Percentiles rank a stretch among this genome's conserved stretches.
Conservation (phyloP, 2,888 invertebrate genomes). For the Drosophila testacea region DNA sequence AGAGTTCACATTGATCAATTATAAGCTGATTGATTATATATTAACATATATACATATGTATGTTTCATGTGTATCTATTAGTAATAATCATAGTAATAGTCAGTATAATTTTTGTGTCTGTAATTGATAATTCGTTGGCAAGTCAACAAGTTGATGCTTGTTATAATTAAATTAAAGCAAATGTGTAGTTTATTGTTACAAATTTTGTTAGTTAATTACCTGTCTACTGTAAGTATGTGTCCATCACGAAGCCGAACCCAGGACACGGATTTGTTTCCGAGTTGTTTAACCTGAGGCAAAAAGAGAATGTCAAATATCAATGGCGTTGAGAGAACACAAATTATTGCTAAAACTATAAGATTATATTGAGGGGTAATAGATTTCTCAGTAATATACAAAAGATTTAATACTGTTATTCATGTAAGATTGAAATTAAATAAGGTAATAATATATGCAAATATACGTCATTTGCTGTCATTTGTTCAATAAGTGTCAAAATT, state of each 20-base stretch:
- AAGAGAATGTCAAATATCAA: background rate
- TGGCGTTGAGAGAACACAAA: background rate
- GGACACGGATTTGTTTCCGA: conserved; percentile 96
- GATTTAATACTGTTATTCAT: too few species aligned
- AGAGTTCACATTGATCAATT: conserved; percentile 8
- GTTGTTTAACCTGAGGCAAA: conserved; percentile 89
- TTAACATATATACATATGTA: background rate
- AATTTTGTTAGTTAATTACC: conserved; percentile 86
- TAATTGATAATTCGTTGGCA: background rate
- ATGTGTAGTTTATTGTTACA: background rate
- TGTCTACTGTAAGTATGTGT: conserved; percentile 95
- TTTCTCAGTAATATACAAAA: too few species aligned
- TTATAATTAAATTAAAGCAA: background rate
- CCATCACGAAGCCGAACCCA: conserved; percentile 96
- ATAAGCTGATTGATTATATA: conserved; percentile 29
- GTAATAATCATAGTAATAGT: conserved; percentile 1
- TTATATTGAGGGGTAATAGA: background rate
- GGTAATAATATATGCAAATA: too few species aligned
- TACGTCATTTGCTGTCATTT: too few species aligned
- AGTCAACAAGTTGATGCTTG: background rate
- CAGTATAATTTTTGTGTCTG: conserved; percentile 2
- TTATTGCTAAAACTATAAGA: background rate
- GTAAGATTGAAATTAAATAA: too few species aligned
- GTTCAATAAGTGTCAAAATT: too few species aligned
- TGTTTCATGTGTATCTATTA: background rate